phyloP scores from a whole-genome alignment of 1,140 invertebrate species.

The Neotoxoptera formosana region DNA sequence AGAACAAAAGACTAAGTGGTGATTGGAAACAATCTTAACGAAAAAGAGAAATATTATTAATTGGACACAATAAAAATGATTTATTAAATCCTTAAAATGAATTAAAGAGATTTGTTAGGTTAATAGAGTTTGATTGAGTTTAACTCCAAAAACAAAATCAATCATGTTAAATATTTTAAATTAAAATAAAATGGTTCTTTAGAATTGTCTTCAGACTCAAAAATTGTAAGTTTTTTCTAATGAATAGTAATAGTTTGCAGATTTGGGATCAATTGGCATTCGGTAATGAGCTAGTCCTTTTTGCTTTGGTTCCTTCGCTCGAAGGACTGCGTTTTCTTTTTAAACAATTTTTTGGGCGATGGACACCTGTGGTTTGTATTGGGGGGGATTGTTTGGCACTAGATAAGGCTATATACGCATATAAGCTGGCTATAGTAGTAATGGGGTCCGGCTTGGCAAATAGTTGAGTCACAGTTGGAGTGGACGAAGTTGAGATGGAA shows the following conservation, averaged over 20 bases:
- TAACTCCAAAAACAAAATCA: conserved; percentile 31
- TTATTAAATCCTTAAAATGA: conserved; percentile 22
- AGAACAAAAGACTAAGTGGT: conserved; percentile 44
- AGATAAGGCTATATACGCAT: conserved; percentile 64
- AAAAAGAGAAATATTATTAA: conserved; percentile 42
- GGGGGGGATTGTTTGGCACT: conserved; percentile 67
- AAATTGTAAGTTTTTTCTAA: neutral
- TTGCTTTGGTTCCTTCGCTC: conserved; percentile 72
- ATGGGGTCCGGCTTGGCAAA: conserved; percentile 87
- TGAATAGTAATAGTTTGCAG: conserved; percentile 4
- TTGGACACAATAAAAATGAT: conserved; percentile 50
- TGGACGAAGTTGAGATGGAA: conserved; percentile 65
- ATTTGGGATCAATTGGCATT: conserved; percentile 60
- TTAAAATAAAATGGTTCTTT: conserved; percentile 1
- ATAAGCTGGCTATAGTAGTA: conserved; percentile 80
- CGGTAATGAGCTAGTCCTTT: conserved; percentile 90
- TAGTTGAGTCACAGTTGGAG: conserved; percentile 75
- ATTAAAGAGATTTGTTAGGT: conserved; percentile 15
- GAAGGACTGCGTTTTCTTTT: conserved; percentile 76
- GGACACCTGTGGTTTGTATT: conserved; percentile 86
- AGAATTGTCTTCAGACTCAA: neutral
- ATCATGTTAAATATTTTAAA: conserved; percentile 13
- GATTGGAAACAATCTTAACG: conserved; percentile 45
- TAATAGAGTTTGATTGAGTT: neutral
- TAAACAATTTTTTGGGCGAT: conserved; percentile 73